Evolutionary conservation across 2,113 vertebrate species (phyloP).

Genomic region (Mirza zaza): DNA sequence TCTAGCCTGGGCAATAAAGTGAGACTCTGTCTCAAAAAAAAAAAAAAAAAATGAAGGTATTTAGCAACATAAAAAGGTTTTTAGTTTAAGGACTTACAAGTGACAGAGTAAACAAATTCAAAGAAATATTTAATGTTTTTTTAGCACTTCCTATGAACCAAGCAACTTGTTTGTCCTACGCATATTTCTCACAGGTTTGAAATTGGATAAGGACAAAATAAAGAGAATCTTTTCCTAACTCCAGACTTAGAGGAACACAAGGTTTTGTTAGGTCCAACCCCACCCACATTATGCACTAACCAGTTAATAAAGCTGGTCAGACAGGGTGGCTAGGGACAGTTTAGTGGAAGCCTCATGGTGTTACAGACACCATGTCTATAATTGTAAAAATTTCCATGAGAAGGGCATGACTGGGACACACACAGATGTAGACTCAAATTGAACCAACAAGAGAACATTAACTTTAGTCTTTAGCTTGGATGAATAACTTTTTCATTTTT

Average conservation of each 20-base stretch:
- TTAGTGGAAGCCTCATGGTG: not conserved
- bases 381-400: not conserved
- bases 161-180: not conserved
- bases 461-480: not conserved
- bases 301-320: not conserved
- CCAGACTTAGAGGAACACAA: not conserved
- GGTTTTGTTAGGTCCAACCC: not conserved
- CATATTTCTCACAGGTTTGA: not conserved
- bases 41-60: slow-evolving; percentile 21
- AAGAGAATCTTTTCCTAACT: not conserved
- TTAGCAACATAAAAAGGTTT: not conserved
- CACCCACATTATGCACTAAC: not conserved
- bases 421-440: not conserved
- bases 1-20: no score
- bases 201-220: not conserved
- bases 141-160: not conserved
- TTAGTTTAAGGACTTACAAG: not conserved
- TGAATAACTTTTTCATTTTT: not conserved
- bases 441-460: not conserved
- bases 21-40: no score
- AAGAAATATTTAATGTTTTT: not conserved
- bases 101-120: slow-evolving; percentile 2
- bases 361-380: not conserved
- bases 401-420: not conserved
- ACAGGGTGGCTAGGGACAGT: not conserved